Evolutionary conservation across 1,140 invertebrate species (phyloP), one percentile per base, ranked within the genome.

Genomic region (Hycleus cichorii): DNA sequence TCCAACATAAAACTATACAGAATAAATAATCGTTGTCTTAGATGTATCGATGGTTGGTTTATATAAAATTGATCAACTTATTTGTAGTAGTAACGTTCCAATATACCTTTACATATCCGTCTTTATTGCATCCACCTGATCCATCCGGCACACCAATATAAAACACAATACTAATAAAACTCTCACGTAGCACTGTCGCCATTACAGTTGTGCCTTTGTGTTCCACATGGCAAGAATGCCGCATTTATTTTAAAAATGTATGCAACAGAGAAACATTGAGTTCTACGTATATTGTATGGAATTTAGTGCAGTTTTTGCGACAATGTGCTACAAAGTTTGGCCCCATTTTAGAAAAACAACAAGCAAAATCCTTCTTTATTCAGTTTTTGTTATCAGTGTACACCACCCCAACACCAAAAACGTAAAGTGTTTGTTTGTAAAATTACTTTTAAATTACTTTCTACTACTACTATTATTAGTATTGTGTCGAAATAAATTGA

Each of bases 191-290:
- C 55, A 53, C 46, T 49, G 43, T 40, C 51, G 32, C 52, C 64
- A 58, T 65, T 62, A 60, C 52, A 54, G 46, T 52, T 43, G 54
- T 32, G 32, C 45, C 53, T 32, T 32, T 65, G 64, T 65, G 64
- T 63, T 63, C 48, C 48, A 47, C 55, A 49, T 32, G 7, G 32
- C 7, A 32, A 57, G 55, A 65, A 60, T 65, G 60, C 59, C 55
- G 60, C 61, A 59, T 65, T 65, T 63, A 48, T 60, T 62, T 63
- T 61, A 65, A 65, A 65, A 63, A 65, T 65, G 58, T 61, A 63
- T 60, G 58, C 51, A 54, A 48, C 32, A 32, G 7, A 32, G 32
- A 7, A 4, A 32, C 18, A 32, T 39, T 25, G 32, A 4, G 2
- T 7, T 5, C 32, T 5, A 32, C 7, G 7, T 32, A 32, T 32